Evolutionary conservation across 2,888 invertebrate species (phyloP).

Genomic region (Lasiommata megera): DNA sequence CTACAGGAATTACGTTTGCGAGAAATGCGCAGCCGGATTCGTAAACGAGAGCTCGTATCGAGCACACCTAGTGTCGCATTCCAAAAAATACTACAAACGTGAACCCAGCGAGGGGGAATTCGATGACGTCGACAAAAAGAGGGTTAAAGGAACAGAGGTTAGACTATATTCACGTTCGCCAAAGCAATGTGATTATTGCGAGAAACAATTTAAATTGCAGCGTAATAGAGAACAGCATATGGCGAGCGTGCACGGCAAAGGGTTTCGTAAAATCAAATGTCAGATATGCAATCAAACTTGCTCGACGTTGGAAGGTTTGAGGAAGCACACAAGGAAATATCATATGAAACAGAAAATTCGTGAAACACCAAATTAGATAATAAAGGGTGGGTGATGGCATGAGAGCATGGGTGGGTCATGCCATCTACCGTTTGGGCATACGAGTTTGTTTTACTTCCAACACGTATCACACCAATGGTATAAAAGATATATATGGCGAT

Average conservation of each 20-base stretch:
- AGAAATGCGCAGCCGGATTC: slow-evolving; percentile 40
- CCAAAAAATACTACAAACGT: not conserved
- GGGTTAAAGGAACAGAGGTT: no score
- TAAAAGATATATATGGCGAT: no score
- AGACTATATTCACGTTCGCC: slow-evolving; percentile 12
- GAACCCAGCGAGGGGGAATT: not conserved
- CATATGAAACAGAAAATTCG: no score
- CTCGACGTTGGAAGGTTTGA: slow-evolving; percentile 45
- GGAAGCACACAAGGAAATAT: not conserved
- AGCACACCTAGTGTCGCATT: not conserved
- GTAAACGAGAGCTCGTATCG: slow-evolving; percentile 24
- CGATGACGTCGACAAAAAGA: not conserved
- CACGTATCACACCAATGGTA: no score
- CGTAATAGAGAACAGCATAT: slow-evolving; percentile 37
- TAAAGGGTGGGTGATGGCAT: no score
- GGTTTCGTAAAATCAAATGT: slow-evolving; percentile 23
- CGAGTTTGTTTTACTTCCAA: no score
- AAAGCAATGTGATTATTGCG: slow-evolving; percentile 45
- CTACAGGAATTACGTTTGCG: slow-evolving; percentile 44
- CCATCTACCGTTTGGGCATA: no score
- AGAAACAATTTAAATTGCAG: slow-evolving; percentile 29
- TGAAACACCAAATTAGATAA: no score
- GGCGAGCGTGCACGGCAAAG: slow-evolving; percentile 35
- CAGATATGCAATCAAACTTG: slow-evolving; percentile 42
- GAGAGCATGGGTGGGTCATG: no score